These are phyloP conservation scores for Montipora sp. DNA, from an alignment of 64 coral and sea anemone genomes.

Conservation along the genomic window DNA sequence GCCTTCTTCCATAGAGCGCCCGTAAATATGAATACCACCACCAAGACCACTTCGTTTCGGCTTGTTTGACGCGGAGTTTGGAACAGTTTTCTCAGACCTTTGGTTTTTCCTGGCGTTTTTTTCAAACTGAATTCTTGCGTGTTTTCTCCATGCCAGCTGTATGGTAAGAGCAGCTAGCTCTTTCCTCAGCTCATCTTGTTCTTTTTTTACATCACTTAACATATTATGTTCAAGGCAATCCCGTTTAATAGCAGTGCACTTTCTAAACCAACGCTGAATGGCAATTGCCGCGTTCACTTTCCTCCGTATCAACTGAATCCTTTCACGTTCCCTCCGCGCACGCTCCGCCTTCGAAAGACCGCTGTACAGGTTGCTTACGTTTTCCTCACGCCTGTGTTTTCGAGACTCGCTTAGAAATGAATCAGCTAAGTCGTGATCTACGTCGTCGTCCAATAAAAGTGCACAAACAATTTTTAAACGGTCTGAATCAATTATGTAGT, in stretches of 20 bases:
- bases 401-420: not conserved
- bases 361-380: not conserved
- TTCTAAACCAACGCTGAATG: slow-evolving; percentile 62
- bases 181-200: slow-evolving; percentile 44
- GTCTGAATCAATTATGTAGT: not conserved
- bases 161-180: slow-evolving; percentile 56
- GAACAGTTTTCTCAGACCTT: not conserved
- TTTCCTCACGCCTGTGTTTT: not conserved
- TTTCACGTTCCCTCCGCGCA: slow-evolving; percentile 56
- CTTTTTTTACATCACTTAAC: slow-evolving; percentile 31
- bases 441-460: slow-evolving; percentile 26
- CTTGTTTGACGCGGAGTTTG: not conserved
- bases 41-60: slow-evolving; percentile 1
- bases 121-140: slow-evolving; percentile 13
- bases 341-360: slow-evolving; percentile 31
- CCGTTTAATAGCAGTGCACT: slow-evolving; percentile 7
- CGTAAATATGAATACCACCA: slow-evolving; percentile 16
- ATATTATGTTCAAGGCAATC: not conserved
- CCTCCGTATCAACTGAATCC: slow-evolving; percentile 48
- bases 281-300: slow-evolving; percentile 56
- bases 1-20: not conserved
- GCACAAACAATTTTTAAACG: slow-evolving; percentile 15
- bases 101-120: not conserved
- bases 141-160: slow-evolving; percentile 61
- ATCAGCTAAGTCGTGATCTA: not conserved